phyloP scores from a whole-genome alignment of 2,797 vertebrate genomes.

The Spatula versicolor region DNA sequence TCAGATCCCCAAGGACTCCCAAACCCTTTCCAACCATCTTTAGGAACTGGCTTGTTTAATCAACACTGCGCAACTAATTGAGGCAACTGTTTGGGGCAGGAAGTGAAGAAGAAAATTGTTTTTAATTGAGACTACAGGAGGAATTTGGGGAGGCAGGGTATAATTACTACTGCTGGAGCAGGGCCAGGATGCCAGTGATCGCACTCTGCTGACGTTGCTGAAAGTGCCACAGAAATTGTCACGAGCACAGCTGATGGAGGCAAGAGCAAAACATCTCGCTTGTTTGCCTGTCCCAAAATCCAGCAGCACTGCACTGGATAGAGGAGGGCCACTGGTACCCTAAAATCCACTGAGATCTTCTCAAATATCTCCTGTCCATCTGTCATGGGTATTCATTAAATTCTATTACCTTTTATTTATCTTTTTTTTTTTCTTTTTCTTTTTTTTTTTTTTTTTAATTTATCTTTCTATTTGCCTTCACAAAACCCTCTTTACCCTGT shows the following conservation, averaged over 20 bases:
- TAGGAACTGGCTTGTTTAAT: conserved; percentile 60
- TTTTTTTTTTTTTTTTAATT: too few species aligned
- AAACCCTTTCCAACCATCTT: not conserved
- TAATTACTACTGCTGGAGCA: not conserved
- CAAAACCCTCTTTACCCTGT: not conserved
- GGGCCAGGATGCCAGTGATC: not conserved
- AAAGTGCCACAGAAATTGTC: not conserved
- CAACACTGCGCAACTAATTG: conserved; percentile 29
- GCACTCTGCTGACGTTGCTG: not conserved
- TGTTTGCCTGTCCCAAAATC: not conserved
- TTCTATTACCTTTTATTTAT: not conserved
- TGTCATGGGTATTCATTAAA: not conserved
- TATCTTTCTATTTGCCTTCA: not conserved
- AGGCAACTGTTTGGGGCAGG: conserved; percentile 27
- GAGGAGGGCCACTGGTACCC: not conserved
- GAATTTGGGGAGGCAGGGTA: not conserved
- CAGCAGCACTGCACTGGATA: not conserved
- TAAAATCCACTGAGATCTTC: not conserved
- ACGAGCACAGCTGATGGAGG: not conserved
- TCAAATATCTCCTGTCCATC: not conserved
- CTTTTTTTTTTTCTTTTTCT: too few species aligned
- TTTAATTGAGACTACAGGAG: not conserved
- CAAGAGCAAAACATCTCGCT: not conserved
- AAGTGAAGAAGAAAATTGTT: conserved; percentile 27
- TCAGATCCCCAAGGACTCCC: not conserved